Base-by-base conservation (phyloP, 2,113 vertebrate genomes). In the Epinephelus moara region DNA sequence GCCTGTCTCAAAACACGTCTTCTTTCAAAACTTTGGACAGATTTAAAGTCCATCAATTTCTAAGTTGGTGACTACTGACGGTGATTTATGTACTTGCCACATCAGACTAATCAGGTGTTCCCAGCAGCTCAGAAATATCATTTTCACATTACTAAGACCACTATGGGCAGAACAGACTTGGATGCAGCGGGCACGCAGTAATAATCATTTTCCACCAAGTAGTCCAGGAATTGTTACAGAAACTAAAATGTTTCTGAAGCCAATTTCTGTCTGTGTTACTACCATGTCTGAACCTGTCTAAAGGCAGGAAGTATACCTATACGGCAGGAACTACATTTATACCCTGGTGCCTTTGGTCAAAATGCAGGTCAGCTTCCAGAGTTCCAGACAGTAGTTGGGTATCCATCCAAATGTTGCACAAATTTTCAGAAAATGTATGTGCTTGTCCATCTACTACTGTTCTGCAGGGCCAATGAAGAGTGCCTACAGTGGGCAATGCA, bases 31-130 rank as follows among this genome's bases (percentile, higher is more conserved):
- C 75, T 30, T 61, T 27, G 37, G 11, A 69, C 66, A 82, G 81
- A 78, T 76, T 49, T 60, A n/a, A 85, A 68, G 68, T 47, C n/a
- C 19, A 25, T 76, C 62, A 8, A 14, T 80, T 80, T 78, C 63
- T 63, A 18, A 33, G 27, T 30, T 49, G 11, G 25, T 60, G 27
- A 84, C 81, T 57, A 70, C 82, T 90, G 61, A 50, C 27, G 10
- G 11, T 62, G 53, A 77, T 56, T 6, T 25, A 37, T 52, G 19
- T 25, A 37, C 37, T 33, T 25, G 70, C 25, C 37, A 82, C 3
- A 33, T 62, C 9, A 62, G 11, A 21, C 1, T 19, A 2, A 6
- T 60, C 33, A 61, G 52, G n/a, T 67, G 62, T 49, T 50, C 14
- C 30, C 49, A 55, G 30, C 49, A 27, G n/a, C 49, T 55, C 47